Evolutionary conservation across 1,140 invertebrate species (phyloP), one percentile per base, ranked within the genome.

Genomic region (Carposina sasakii): DNA sequence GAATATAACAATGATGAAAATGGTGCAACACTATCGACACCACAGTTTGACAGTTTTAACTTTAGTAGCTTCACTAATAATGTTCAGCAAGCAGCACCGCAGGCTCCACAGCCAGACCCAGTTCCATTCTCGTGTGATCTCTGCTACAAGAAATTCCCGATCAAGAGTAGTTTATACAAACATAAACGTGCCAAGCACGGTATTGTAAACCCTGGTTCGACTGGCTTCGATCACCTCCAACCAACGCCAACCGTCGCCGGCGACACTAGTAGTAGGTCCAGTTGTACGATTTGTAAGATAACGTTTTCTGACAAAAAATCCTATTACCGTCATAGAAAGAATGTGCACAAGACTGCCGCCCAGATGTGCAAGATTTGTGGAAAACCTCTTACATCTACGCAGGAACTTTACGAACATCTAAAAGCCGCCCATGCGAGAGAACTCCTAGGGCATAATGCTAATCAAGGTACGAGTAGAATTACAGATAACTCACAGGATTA

Each of bases 181-280:
- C 85, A 86, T 48, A 86, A 85, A 60, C 71, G 81, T n/a, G 79
- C 83, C 13, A 86, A 86, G 52, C 85, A 86, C 42, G 85, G 85
- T 31, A 82, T 86, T 31, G 61, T 79, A 13, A 83, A 77, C 41
- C 58, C 76, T 9, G 63, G 59, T 48, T 49, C 67, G 8, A 62
- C 63, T 23, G 60, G 55, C 5, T 52, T 54, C 10, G 51, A 60
- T 19, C 64, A 71, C n/a, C 46, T 61, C 13, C 60, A 62, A 30
- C 42, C 48, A 42, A 46, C 50, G 22, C 45, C 48, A n/a, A 53
- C 39, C 13, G 53, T 51, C 46, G 40, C 43, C 20, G 52, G 48
- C 21, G 64, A 60, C 41, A 60, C 60, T n/a, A 57, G 60, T 22
- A 54, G 57, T 17, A 60, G 81, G 37, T 85, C 81, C 1, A 85